Percentiles rank a stretch among this genome's conserved stretches.
Evolutionary conservation across 1,140 invertebrate genomes (phyloP).

Genomic region (Papilio polyxenes): DNA sequence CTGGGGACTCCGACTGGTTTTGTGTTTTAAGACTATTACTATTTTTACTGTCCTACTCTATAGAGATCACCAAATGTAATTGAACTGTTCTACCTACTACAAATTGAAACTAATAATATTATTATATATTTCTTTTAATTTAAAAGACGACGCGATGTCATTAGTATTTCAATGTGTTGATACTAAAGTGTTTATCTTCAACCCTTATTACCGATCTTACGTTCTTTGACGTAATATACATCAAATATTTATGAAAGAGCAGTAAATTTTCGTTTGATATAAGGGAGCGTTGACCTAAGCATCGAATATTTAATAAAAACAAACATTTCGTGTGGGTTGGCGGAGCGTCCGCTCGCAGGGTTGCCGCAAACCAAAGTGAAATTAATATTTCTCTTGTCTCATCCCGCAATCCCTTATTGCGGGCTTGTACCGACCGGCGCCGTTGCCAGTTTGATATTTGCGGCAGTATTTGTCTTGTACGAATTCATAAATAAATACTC

Average conservation of each 20-base stretch:
- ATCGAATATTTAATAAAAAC: constrained; percentile 34
- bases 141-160: too few relatives aligned
- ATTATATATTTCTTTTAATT: too few relatives aligned
- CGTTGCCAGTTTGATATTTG: constrained; percentile 43
- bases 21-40: constrained; percentile 20
- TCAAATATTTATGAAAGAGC: not conserved
- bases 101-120: not conserved
- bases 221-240: not conserved
- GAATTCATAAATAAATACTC: constrained; percentile 11
- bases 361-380: constrained; percentile 46
- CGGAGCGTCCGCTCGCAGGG: constrained; percentile 33
- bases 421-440: constrained; percentile 45
- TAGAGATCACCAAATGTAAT: not conserved
- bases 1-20: constrained; percentile 30
- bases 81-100: not conserved
- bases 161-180: not conserved
- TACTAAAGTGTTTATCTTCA: not conserved
- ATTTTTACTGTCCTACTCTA: constrained; percentile 20
- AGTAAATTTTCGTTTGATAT: constrained; percentile 25
- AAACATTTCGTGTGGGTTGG: constrained; percentile 21
- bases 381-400: constrained; percentile 54
- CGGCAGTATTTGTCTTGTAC: constrained; percentile 43
- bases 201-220: not conserved
- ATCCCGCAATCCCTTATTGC: constrained; percentile 49
- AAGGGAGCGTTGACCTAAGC: constrained; percentile 19